phyloP scores from a whole-genome alignment of 2,113 vertebrate species.

The Amphiprion ocellaris region DNA sequence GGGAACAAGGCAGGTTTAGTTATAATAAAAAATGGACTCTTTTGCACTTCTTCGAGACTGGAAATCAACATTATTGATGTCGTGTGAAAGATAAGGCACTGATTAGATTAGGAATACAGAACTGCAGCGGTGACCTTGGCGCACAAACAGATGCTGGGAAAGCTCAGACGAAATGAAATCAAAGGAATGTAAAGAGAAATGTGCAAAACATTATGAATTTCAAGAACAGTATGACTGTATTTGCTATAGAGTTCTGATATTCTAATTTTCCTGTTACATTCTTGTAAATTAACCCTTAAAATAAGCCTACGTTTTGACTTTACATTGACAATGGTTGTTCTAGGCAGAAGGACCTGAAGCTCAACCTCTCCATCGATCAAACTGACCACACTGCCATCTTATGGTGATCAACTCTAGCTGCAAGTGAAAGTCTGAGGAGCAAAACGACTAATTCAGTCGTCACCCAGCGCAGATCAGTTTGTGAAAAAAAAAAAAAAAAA shows the following conservation, averaged over 20 bases:
- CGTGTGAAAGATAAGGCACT: neutral
- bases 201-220: neutral
- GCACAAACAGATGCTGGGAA: neutral
- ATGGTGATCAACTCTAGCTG: conserved; percentile 50
- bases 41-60: conserved; percentile 1
- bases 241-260: neutral
- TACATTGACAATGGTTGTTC: neutral
- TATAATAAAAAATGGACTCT: conserved; percentile 21
- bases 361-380: conserved; percentile 9
- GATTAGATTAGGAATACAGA: neutral
- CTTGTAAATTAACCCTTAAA: neutral
- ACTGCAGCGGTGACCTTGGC: neutral
- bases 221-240: neutral
- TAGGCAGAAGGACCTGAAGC: neutral
- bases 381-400: conserved; percentile 71
- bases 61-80: conserved; percentile 11
- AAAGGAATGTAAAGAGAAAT: neutral
- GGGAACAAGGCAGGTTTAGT: conserved; percentile 29
- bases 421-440: conserved; percentile 26
- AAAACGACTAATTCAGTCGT: conserved; percentile 23
- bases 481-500: too few species aligned
- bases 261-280: neutral
- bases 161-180: neutral
- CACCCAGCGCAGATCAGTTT: conserved; percentile 13
- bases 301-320: neutral